Percentiles rank a stretch among this genome's conserved stretches.
Evolutionary conservation across 2,888 invertebrate species (phyloP).

Genomic region (Amphipoea lucens): DNA sequence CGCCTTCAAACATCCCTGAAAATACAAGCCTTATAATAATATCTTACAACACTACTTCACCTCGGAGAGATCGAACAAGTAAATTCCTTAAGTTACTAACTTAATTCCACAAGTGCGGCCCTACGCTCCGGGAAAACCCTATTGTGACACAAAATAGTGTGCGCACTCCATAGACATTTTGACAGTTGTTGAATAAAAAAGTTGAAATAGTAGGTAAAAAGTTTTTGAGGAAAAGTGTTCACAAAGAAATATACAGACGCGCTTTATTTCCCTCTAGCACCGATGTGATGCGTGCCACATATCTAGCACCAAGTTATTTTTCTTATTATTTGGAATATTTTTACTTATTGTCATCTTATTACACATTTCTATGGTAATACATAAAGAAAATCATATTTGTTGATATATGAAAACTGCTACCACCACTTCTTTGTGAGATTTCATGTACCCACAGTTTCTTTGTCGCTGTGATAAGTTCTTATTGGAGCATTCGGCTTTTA

Average conservation of each 20-base stretch:
- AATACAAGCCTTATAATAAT: constrained; percentile 58
- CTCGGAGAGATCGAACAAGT: constrained; percentile 68
- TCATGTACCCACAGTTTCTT: constrained; percentile 52
- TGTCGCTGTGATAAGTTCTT: constrained; percentile 53
- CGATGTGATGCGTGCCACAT: constrained; percentile 65
- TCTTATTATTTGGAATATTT: constrained; percentile 75
- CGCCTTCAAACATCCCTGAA: neutral
- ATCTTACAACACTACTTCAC: constrained; percentile 64
- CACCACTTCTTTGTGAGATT: constrained; percentile 57
- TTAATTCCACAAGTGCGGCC: constrained; percentile 74
- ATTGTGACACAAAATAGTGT: constrained; percentile 77
- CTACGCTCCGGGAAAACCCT: constrained; percentile 76
- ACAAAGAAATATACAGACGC: constrained; percentile 65
- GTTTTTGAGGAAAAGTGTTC: constrained; percentile 67
- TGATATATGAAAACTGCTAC: constrained; percentile 61
- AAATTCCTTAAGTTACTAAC: constrained; percentile 77
- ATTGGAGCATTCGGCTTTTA: constrained; percentile 46
- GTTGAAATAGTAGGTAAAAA: constrained; percentile 71
- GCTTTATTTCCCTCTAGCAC: constrained; percentile 65
- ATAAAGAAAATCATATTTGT: constrained; percentile 68
- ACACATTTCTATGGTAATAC: constrained; percentile 78
- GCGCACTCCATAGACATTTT: constrained; percentile 69
- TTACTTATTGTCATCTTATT: constrained; percentile 74
- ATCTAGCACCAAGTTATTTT: constrained; percentile 65
- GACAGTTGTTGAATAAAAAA: constrained; percentile 73